phyloP scores from a whole-genome alignment of 1,140 invertebrate species.

The Littorina saxatilis region DNA sequence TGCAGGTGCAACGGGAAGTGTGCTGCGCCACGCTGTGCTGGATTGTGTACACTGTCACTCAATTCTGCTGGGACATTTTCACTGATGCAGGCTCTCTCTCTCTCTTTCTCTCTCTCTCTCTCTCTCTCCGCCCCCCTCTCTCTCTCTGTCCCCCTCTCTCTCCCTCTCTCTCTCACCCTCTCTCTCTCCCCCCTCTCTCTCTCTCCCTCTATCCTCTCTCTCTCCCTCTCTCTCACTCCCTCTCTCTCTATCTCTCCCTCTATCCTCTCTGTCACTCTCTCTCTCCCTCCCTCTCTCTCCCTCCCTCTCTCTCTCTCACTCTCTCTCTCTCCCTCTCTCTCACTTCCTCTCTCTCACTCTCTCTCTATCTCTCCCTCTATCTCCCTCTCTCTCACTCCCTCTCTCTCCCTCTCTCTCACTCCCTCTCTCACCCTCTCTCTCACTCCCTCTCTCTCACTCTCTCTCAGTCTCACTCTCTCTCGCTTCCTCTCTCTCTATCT shows the following conservation, averaged over 20 bases:
- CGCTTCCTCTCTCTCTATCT: conserved; percentile 15
- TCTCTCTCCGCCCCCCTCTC: too few species aligned
- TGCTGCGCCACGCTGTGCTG: too few species aligned
- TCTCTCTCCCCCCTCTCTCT: too few species aligned
- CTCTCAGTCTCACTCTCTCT: conserved; percentile 6
- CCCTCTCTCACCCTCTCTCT: background rate
- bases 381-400: conserved; percentile 28
- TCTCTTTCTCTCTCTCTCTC: too few species aligned
- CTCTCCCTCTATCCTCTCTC: too few species aligned
- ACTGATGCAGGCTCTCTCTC: too few species aligned
- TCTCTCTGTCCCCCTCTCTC: too few species aligned
- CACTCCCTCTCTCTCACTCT: conserved; percentile 21
- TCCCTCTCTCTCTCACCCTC: too few species aligned
- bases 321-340: background rate
- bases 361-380: conserved; percentile 16
- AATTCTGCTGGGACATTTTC: too few species aligned
- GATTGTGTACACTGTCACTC: too few species aligned
- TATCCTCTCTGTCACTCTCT: background rate
- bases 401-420: conserved; percentile 2
- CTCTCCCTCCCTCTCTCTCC: conserved; percentile 23
- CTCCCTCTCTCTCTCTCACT: background rate
- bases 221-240: conserved; percentile 21
- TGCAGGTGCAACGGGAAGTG: too few species aligned
- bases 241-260: conserved; percentile 1
- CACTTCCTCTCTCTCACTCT: background rate